phyloP scores from a whole-genome alignment of 1,140 invertebrate genomes.

The Streblospio benedicti region DNA sequence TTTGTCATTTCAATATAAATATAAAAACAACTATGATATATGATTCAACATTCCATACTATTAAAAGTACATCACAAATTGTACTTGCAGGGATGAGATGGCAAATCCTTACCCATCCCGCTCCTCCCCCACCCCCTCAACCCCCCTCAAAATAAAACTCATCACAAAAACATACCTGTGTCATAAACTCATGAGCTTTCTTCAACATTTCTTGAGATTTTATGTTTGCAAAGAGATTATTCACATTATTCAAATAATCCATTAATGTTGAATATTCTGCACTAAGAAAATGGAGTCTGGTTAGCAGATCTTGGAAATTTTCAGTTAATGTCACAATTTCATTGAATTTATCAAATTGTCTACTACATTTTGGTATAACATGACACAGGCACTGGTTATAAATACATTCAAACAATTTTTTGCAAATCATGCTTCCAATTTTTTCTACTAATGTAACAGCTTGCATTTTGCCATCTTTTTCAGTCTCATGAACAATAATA shows the following conservation, averaged over 20 bases:
- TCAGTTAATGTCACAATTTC: constrained; percentile 3
- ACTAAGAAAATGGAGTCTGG: constrained; percentile 19
- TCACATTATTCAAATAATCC: constrained; percentile 63
- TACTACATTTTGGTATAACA: background rate
- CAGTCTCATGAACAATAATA: background rate
- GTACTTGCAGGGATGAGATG: too few species aligned
- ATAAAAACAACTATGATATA: too few species aligned
- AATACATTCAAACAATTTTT: constrained; percentile 10
- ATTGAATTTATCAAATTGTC: constrained; percentile 7
- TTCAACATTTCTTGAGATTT: constrained; percentile 60
- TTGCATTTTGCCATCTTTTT: background rate
- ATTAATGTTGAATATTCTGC: constrained; percentile 48
- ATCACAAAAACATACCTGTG: too few species aligned
- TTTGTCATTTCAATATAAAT: too few species aligned
- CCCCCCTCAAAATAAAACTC: too few species aligned
- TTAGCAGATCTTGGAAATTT: constrained; percentile 7
- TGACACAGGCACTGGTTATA: constrained; percentile 12
- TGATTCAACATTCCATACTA: too few species aligned
- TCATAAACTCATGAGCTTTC: constrained; percentile 62
- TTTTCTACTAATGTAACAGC: background rate
- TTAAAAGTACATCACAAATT: too few species aligned
- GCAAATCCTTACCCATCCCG: too few species aligned
- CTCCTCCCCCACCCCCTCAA: too few species aligned
- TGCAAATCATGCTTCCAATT: constrained; percentile 1
- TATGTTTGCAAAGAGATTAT: constrained; percentile 63